Base-by-base conservation (phyloP, 2,797 vertebrate species). In the Glossophaga mutica region DNA sequence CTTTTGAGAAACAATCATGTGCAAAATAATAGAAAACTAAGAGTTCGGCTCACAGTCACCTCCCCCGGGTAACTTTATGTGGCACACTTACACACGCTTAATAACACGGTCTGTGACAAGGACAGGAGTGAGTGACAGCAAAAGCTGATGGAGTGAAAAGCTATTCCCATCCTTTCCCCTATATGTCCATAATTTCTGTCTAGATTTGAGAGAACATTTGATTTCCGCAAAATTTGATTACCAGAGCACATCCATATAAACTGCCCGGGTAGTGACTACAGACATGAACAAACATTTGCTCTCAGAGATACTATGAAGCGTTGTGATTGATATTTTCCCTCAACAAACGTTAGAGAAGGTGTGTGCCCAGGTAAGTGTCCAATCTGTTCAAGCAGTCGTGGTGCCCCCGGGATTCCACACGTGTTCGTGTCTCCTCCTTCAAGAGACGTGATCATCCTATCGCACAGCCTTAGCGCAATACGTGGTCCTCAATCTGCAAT, bases 1-100 rank as follows among this genome's bases (percentile, higher is more conserved):
- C 50, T 85, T 86, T 37, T 71, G 48, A 95, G 34, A 86, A 89
- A 18, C 14, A 2, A 11, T 55, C 12, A 79, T 4, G 42, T 81
- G 84, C 59, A 93, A 97, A 92, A 59, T 81, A 92, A 74, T 22
- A 52, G 37, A 91, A 95, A 88, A 86, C 46, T 42, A 85, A 70
- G 8, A 57, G 82, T 73, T 90, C 39, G 96, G 37, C 37, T 90
- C 39, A 55, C 0, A 46, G 71, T 84, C 81, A n/a, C 6, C 21
- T 77, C 2, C 12, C 57, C 42, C 24, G 11, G 29, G 32, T 78
- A 50, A 79, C 74, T 85, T 87, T 65, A 52, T 34, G 70, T 11
- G 78, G 21, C 15, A 70, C 24, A 85, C 77, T 82, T 46, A 88
- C 34, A 68, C 3, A 77, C 42, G 76, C 44, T 81, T 89, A 9